These are phyloP conservation scores for Tetranychus truncatus DNA, from an alignment of 2,888 invertebrate species.

Conservation along the genomic window DNA sequence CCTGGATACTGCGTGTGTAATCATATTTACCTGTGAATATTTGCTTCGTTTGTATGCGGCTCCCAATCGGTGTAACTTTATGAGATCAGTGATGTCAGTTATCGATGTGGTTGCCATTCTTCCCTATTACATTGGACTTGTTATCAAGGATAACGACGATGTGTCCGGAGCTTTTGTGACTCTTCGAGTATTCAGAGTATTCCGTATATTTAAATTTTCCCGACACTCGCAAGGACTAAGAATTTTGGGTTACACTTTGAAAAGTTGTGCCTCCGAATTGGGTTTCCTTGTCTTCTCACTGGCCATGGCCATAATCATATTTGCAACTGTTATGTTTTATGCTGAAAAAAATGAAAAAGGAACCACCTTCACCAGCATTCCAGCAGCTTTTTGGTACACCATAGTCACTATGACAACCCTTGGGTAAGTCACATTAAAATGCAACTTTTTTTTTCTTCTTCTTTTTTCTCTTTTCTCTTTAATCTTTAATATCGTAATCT, in stretches of 20 bases:
- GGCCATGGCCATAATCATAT: conserved; percentile 99
- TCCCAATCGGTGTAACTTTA: conserved; percentile 93
- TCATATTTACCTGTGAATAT: conserved; percentile 99
- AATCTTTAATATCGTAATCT: neutral
- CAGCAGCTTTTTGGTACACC: conserved; percentile 99
- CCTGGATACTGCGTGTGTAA: conserved; percentile 97
- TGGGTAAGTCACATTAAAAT: conserved; percentile 52
- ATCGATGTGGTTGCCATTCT: conserved; percentile 98
- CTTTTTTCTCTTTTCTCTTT: neutral
- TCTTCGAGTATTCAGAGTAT: conserved; percentile 92
- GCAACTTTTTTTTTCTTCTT: neutral
- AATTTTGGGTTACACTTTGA: conserved; percentile 95
- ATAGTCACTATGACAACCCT: conserved; percentile 99
- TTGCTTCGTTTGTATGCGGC: conserved; percentile 79
- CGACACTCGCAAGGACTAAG: conserved; percentile 95
- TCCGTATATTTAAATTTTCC: conserved; percentile 99
- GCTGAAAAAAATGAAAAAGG: conserved; percentile 95
- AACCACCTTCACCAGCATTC: conserved; percentile 96
- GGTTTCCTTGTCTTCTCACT: conserved; percentile 98
- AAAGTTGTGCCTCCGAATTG: conserved; percentile 94
- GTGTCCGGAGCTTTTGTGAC: conserved; percentile 98
- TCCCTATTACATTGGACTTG: conserved; percentile 95
- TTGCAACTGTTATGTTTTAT: conserved; percentile 99
- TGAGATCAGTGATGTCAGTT: conserved; percentile 94
- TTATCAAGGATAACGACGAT: conserved; percentile 92